Evolutionary conservation across 2,113 vertebrate species (phyloP).

Genomic region (Ceyx margarethae): DNA sequence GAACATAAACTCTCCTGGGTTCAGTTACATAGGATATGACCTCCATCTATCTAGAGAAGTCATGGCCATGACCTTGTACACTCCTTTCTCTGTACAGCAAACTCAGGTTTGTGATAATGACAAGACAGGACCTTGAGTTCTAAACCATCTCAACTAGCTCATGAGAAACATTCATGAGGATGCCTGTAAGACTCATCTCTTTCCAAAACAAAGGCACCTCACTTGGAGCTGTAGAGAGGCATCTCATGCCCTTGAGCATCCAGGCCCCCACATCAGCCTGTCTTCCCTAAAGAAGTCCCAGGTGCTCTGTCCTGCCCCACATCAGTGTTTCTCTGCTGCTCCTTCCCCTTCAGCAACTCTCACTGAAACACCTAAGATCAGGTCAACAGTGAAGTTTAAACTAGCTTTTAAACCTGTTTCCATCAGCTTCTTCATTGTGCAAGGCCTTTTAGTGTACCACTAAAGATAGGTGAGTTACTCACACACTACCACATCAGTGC

Average conservation of each 20-base stretch:
- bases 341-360: not conserved
- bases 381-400: not conserved
- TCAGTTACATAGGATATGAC: not conserved
- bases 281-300: not conserved
- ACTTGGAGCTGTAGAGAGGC: not conserved
- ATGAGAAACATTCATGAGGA: not conserved
- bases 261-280: not conserved
- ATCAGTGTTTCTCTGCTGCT: not conserved
- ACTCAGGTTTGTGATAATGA: not conserved
- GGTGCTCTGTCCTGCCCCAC: not conserved
- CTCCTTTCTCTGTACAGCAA: not conserved
- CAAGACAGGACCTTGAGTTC: not conserved
- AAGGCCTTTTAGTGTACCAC: not conserved
- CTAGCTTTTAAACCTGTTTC: not conserved
- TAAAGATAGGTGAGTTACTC: not conserved
- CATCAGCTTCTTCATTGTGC: not conserved
- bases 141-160: not conserved
- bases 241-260: not conserved
- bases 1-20: not conserved
- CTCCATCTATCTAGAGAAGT: not conserved
- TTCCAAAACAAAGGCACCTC: not conserved
- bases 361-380: not conserved
- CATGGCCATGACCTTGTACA: not conserved
- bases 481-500: not conserved
- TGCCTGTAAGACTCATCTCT: not conserved